These are phyloP conservation scores for Rhagologus leucostigma DNA, from an alignment of 2,113 vertebrate species.

Conservation along the genomic window DNA sequence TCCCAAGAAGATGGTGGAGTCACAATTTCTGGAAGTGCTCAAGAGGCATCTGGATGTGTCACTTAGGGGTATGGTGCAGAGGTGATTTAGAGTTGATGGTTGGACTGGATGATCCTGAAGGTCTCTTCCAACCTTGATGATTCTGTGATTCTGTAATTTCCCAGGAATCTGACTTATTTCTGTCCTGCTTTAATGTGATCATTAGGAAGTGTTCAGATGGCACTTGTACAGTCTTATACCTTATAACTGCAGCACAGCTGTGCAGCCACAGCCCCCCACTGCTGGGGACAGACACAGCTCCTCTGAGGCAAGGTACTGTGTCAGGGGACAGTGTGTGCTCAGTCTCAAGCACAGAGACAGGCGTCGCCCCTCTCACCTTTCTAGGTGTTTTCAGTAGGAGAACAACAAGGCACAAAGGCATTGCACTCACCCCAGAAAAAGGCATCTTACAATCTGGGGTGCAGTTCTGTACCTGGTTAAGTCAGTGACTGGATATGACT, in stretches of 20 bases:
- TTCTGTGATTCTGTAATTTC: background rate
- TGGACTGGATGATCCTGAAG: background rate
- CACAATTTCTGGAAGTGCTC: background rate
- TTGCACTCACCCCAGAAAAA: background rate
- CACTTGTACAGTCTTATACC: background rate
- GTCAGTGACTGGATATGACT: background rate
- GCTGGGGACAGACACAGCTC: background rate
- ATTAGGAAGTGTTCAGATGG: background rate
- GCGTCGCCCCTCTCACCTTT: rapidly evolving
- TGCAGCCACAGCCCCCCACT: background rate
- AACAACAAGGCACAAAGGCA: background rate
- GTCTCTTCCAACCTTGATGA: background rate
- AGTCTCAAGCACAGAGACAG: background rate
- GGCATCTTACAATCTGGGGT: background rate
- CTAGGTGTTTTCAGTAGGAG: background rate
- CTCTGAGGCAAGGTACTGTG: background rate
- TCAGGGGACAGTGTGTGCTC: background rate
- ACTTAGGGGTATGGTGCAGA: background rate
- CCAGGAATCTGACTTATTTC: background rate
- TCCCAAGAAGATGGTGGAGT: background rate
- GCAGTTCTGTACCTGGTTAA: background rate
- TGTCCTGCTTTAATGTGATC: background rate
- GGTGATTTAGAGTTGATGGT: background rate
- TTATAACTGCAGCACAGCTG: background rate
- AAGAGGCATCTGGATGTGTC: background rate